Base-by-base conservation (phyloP, 2,797 vertebrate species). In the Protonibea diacanthus region DNA sequence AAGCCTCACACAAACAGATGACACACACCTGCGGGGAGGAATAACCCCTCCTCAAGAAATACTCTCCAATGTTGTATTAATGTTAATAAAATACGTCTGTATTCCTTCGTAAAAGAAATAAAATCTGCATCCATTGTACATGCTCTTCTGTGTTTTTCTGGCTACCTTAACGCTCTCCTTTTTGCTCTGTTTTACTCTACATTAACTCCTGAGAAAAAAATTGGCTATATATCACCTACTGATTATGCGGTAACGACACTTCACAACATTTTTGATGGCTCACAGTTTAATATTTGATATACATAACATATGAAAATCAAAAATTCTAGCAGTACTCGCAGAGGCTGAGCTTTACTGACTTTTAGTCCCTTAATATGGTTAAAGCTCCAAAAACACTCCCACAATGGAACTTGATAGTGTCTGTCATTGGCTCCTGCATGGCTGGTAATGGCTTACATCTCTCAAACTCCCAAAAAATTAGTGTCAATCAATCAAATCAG, bases 1-100 rank as follows among this genome's bases (percentile, higher is more conserved):
- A 61, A 71, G 42, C 65, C 25, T 70, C 69, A 57, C 78, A 70
- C 51, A 42, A 47, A 66, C 21, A 0, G 6, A 55, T 42, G 58
- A 33, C 65, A 57, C 55, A 78, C 45, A 45, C 11, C 1, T 12
- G 27, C 33, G 6, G 47, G 13, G 9, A 40, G 52, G n/a, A 63
- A 60, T 14, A 48, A 51, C 25, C n/a, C 21, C 2, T 45, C 1
- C n/a, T 48, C n/a, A 6, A 3, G n/a, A 42, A 49, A 40, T 29
- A 40, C 5, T 0, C 44, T 29, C 7, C 21, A 52, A 11, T 15
- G 6, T 0, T 52, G 42, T 58, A 21, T 51, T 59, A 25, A 65
- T 23, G 29, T 48, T 45, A 18, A 29, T 10, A 48, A 38, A 38
- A 45, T 58, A 29, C 9, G 15, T 38, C 12, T 48, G 48, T 18